Conservation (phyloP, 2,888 invertebrate species). For the Heliconius ismenius region DNA sequence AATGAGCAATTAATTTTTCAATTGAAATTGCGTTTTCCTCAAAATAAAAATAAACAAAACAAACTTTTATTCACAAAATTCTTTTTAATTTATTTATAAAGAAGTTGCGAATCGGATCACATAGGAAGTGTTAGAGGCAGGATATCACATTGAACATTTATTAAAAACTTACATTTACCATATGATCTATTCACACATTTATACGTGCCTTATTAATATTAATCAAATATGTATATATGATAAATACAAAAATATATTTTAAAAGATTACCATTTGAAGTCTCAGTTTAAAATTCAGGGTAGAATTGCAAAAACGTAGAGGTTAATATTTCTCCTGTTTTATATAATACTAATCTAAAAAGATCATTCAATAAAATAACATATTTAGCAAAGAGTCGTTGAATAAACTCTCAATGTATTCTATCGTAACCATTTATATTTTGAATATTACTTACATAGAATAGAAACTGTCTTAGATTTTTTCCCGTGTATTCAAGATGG, state of each 20-base stretch:
- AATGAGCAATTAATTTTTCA: too few relatives aligned
- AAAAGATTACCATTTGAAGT: background rate
- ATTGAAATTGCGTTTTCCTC: background rate
- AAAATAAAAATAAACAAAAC: constrained; percentile 24
- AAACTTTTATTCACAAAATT: constrained; percentile 60
- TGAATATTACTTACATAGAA: background rate
- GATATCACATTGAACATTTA: constrained; percentile 81
- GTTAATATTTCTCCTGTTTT: too few relatives aligned
- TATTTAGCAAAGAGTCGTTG: background rate
- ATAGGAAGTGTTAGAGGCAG: constrained; percentile 78
- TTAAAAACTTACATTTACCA: constrained; percentile 54
- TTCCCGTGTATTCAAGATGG: background rate
- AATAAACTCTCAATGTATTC: background rate
- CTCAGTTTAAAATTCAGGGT: background rate
- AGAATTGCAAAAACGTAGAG: background rate
- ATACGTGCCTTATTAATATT: constrained; percentile 14
- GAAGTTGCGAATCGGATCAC: constrained; percentile 69
- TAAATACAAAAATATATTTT: constrained; percentile 1
- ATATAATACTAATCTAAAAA: too few relatives aligned
- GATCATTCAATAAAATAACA: background rate
- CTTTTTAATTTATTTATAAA: constrained; percentile 66
- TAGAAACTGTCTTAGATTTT: too few relatives aligned
- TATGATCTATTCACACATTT: constrained; percentile 40
- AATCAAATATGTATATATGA: background rate
- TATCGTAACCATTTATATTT: background rate